Base-by-base conservation (phyloP, 2,113 vertebrate genomes). In the Macaca nemestrina region DNA sequence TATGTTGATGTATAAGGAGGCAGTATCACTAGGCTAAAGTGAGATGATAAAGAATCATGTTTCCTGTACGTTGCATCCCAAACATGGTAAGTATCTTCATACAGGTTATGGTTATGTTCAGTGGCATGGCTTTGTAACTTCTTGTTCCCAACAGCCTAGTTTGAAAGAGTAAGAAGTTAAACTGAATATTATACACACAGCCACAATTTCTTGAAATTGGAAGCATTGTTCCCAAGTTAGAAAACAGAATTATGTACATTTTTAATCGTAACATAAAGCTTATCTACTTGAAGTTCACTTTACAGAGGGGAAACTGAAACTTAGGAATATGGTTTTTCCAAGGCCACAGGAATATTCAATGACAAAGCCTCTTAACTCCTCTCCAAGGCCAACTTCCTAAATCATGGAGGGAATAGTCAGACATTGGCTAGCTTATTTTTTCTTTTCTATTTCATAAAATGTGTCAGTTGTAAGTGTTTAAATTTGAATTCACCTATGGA, bases 1-100 rank as follows among this genome's bases (percentile, higher is more conserved):
- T 93, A 3, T 91, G 94, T 96, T 98, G 97, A 88, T 97, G 95
- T 96, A 98, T 97, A 97, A 98, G 98, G 45, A 98, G 79, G 85
- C 88, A 97, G 45, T 50, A 87, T 30, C 96, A 97, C 98, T 97
- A 98, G 80, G 93, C 0, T 16, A 98, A 98, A 98, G 89, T 86
- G 90, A 81, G 82, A 35, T 55, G 97, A 96, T 95, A 96, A 76
- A 57, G 40, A 97, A 45, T 35, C 38, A 0, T 72, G n/a, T 73
- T 94, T 50, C 38, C 95, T 45, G 14, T 67, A 52, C 14, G 70
- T 1, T 43, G 35, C 30, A 6, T 83, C 23, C 57, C 86, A 35
- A 38, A 38, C 8, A 35, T 32, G 84, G 6, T 68, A 20, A 87
- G 0, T n/a, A 57, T 95, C 73, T 6, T 93, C 32, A 0, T 43